Conservation (phyloP, 2,797 vertebrate genomes). For the Aeoliscus strigatus region DNA sequence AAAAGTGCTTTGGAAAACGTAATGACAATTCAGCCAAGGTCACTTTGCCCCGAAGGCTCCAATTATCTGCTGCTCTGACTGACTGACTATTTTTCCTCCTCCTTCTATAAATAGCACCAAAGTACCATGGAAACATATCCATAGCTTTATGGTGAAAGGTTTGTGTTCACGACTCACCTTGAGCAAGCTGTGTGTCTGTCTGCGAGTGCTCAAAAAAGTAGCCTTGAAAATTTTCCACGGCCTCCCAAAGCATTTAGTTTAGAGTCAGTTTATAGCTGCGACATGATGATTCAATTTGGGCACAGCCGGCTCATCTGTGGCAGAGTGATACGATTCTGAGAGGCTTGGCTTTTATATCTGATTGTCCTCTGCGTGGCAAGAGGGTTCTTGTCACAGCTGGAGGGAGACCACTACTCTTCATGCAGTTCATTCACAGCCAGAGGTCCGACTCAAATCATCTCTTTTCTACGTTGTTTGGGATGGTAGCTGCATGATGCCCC, state of each 20-base stretch:
- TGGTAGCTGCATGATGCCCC: not conserved
- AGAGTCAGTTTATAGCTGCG: constrained; percentile 10
- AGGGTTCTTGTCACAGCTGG: constrained; percentile 33
- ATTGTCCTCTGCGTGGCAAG: constrained; percentile 16
- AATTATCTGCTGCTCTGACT: constrained; percentile 25
- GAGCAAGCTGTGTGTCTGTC: constrained; percentile 9
- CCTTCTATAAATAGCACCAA: constrained; percentile 47
- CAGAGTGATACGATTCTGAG: constrained; percentile 27
- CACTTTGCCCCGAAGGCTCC: constrained; percentile 1
- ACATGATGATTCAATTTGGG: constrained; percentile 17
- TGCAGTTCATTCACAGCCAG: constrained; percentile 7
- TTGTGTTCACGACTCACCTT: constrained; percentile 15
- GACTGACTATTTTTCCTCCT: not conserved
- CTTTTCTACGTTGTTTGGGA: constrained; percentile 1
- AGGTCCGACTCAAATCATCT: constrained; percentile 13
- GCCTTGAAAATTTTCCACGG: constrained; percentile 2
- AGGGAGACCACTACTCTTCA: constrained; percentile 9
- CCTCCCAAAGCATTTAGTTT: constrained; percentile 6
- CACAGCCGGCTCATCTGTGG: constrained; percentile 13
- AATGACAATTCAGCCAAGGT: constrained; percentile 37
- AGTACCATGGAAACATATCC: constrained; percentile 34
- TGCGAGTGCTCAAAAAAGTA: constrained; percentile 18
- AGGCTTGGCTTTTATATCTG: constrained; percentile 19
- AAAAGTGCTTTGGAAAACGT: too few species aligned
- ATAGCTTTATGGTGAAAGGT: constrained; percentile 33